These are phyloP conservation scores for Umimayanthus kanabou DNA, from an alignment of 92 coral and sea anemone genomes.

Conservation along the genomic window DNA sequence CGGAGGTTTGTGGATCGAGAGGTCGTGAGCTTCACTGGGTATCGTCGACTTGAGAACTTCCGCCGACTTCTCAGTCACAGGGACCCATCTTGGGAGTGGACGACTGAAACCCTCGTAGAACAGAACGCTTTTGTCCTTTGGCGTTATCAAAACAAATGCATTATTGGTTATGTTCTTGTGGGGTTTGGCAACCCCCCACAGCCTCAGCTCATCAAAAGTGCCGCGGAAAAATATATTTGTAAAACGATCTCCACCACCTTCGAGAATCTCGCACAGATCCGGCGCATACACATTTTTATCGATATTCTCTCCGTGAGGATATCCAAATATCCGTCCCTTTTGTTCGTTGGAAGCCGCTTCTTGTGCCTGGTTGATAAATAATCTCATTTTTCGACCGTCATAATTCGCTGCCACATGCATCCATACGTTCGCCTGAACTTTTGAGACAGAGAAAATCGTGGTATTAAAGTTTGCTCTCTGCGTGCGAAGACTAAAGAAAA, in stretches of 20 bases:
- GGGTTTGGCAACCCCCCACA: conserved; percentile 89
- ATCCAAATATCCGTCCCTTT: conserved; percentile 86
- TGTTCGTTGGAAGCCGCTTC: conserved; percentile 87
- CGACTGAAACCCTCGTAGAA: conserved; percentile 75
- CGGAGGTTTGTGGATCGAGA: conserved; percentile 87
- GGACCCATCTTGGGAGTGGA: conserved; percentile 64
- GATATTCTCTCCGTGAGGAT: conserved; percentile 31
- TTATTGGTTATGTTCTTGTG: conserved; percentile 74
- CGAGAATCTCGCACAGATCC: conserved; percentile 80
- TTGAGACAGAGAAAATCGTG: conserved; percentile 70
- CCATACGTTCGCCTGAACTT: conserved; percentile 85
- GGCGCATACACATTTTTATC: conserved; percentile 48
- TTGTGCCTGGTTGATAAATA: conserved; percentile 93
- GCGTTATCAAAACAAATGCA: conserved; percentile 58
- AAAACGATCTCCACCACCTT: conserved; percentile 85
- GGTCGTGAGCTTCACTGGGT: conserved; percentile 90
- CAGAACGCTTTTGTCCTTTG: conserved; percentile 32
- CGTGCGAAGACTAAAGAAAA: conserved; percentile 85
- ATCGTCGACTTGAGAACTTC: conserved; percentile 80
- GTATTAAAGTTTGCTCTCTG: conserved; percentile 73
- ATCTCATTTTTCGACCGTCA: conserved; percentile 84
- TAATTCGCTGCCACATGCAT: conserved; percentile 94
- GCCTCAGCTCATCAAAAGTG: conserved; percentile 82
- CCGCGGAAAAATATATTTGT: conserved; percentile 82
- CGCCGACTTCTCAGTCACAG: conserved; percentile 61